A percentile compares a stretch with the other conserved stretches of the same genome.
Evolutionary conservation across 2,888 invertebrate genomes (phyloP).

Genomic region (Apotomis betuletana): DNA sequence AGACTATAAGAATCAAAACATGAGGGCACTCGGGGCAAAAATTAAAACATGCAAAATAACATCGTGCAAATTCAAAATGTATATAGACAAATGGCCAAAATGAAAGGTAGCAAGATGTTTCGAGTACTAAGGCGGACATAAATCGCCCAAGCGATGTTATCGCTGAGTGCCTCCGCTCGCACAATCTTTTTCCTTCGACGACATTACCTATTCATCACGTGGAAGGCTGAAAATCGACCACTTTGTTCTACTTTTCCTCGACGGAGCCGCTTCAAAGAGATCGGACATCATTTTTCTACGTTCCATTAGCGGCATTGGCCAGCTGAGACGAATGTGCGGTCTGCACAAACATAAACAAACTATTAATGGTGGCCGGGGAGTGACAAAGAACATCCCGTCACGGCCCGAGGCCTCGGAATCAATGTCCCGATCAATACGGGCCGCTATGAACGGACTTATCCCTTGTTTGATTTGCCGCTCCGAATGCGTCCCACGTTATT

Average conservation of each 20-base stretch:
- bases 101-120: constrained; percentile 35
- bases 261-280: constrained; percentile 56
- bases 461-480: constrained; percentile 50
- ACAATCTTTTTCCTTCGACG: constrained; percentile 58
- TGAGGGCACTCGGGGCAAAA: no score
- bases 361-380: constrained; percentile 64
- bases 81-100: constrained; percentile 11
- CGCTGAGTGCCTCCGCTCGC: constrained; percentile 51
- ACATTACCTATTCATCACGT: constrained; percentile 72
- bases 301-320: constrained; percentile 70
- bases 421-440: constrained; percentile 54
- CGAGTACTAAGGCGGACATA: constrained; percentile 46
- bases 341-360: constrained; percentile 71
- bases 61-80: background rate
- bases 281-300: constrained; percentile 68
- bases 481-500: constrained; percentile 48
- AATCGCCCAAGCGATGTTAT: constrained; percentile 55
- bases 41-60: background rate
- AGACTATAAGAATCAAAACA: no score
- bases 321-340: constrained; percentile 64
- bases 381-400: constrained; percentile 73
- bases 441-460: constrained; percentile 43
- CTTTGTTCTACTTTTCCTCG: constrained; percentile 60
- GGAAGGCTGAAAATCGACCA: constrained; percentile 65
- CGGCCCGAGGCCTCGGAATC: constrained; percentile 60